Conservation (phyloP, 2,888 invertebrate genomes). For the Cryptus armator region DNA sequence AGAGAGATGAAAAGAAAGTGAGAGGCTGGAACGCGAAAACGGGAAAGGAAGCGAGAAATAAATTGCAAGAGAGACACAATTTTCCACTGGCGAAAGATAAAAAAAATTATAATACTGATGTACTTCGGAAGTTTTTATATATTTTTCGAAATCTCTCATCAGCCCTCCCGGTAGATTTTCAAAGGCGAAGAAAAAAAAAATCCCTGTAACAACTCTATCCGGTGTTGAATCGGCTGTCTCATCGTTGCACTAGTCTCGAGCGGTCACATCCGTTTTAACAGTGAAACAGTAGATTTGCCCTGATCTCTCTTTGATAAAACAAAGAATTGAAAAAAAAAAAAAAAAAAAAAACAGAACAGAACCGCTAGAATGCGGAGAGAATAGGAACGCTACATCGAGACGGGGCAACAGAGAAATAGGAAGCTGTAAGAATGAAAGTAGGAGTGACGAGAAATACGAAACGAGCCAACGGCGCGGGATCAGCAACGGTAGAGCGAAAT, state of each 20-base stretch:
- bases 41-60: conserved; percentile 6
- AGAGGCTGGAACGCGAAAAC: not conserved
- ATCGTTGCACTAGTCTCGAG: not conserved
- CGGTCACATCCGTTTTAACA: conserved; percentile 36
- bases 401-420: not conserved
- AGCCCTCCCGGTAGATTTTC: not conserved
- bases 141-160: not conserved
- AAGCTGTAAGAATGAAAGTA: not conserved
- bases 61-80: conserved; percentile 25
- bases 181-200: not conserved
- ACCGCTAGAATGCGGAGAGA: not conserved
- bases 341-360: conserved; percentile 15
- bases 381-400: not conserved
- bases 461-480: conserved; percentile 18
- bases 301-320: conserved; percentile 14
- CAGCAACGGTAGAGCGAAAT: conserved; percentile 3
- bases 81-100: conserved; percentile 10
- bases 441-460: conserved; percentile 25
- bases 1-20: not conserved
- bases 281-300: conserved; percentile 25
- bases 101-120: conserved; percentile 13
- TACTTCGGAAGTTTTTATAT: not conserved
- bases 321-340: not conserved
- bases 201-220: not conserved
- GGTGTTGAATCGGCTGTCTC: not conserved